Conservation (phyloP, 2,888 invertebrate genomes). For the Meta bourneti region DNA sequence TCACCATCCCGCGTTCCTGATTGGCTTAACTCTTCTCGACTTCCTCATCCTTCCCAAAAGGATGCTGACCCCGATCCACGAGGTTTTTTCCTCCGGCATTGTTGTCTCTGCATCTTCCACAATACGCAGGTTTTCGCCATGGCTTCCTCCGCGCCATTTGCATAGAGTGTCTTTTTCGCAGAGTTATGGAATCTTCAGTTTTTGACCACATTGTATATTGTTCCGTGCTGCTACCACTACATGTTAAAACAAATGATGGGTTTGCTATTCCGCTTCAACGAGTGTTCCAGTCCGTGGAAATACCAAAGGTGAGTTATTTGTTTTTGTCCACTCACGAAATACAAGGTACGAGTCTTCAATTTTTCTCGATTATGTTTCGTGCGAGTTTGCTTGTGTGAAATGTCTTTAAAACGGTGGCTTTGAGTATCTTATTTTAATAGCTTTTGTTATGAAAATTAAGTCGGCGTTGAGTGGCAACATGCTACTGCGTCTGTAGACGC, state of each 20-base stretch:
- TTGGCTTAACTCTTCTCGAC: slow-evolving; percentile 67
- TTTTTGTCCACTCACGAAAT: neutral
- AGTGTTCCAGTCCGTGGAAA: slow-evolving; percentile 31
- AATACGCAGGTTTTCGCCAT: slow-evolving; percentile 23
- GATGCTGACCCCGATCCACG: slow-evolving; percentile 71
- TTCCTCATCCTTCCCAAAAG: slow-evolving; percentile 69
- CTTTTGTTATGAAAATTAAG: too few species aligned
- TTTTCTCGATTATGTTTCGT: too few species aligned
- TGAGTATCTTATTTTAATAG: too few species aligned
- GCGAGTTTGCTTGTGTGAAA: too few species aligned
- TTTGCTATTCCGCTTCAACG: slow-evolving; percentile 61
- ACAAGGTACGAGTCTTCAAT: too few species aligned
- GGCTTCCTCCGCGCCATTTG: slow-evolving; percentile 44
- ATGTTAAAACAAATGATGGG: slow-evolving; percentile 54
- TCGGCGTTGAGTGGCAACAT: too few species aligned
- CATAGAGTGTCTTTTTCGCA: slow-evolving; percentile 27
- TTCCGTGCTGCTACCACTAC: neutral
- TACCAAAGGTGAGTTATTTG: slow-evolving; percentile 40
- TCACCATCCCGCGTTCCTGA: slow-evolving; percentile 8
- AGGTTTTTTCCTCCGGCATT: slow-evolving; percentile 39
- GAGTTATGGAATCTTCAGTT: slow-evolving; percentile 33
- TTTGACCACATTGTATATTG: slow-evolving; percentile 18
- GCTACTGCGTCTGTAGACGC: too few species aligned
- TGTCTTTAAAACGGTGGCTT: too few species aligned
- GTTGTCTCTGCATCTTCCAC: slow-evolving; percentile 8